phyloP scores from a whole-genome alignment of 1,140 invertebrate genomes.

The Drosophila gunungcola region DNA sequence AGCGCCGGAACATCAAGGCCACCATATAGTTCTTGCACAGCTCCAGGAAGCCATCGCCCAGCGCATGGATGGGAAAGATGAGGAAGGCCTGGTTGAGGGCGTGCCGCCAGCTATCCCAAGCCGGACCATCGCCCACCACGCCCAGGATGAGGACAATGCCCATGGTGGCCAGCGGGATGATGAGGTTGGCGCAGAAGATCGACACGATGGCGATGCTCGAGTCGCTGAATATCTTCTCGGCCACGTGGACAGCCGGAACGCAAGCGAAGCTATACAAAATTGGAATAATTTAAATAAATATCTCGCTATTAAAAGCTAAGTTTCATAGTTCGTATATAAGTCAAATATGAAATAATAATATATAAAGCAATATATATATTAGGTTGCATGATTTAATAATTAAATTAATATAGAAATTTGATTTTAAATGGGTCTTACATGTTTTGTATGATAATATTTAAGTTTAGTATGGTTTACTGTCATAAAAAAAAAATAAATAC shows the following conservation, averaged over 20 bases:
- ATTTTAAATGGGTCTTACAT: too few relatives aligned
- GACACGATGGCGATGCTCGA: conserved; percentile 88
- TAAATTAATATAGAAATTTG: too few relatives aligned
- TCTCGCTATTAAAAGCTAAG: too few relatives aligned
- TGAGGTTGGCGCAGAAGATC: conserved; percentile 88
- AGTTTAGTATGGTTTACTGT: too few relatives aligned
- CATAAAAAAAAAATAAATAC: too few relatives aligned
- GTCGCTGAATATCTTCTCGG: conserved; percentile 87
- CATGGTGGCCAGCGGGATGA: conserved; percentile 87
- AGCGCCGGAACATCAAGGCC: conserved; percentile 86
- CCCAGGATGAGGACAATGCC: conserved; percentile 88
- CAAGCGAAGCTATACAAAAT: conserved; percentile 84
- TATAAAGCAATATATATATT: too few relatives aligned
- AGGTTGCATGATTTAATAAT: too few relatives aligned
- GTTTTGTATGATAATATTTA: too few relatives aligned
- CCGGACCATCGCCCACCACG: conserved; percentile 87
- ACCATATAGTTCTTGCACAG: conserved; percentile 89
- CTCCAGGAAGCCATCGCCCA: conserved; percentile 88
- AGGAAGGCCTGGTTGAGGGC: conserved; percentile 87
- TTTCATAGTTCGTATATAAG: too few relatives aligned
- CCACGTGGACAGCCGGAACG: conserved; percentile 86
- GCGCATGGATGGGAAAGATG: conserved; percentile 88
- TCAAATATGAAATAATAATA: too few relatives aligned
- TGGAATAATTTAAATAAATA: background rate
- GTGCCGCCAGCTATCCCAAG: conserved; percentile 86